Base-by-base conservation (phyloP, 2,888 invertebrate species). In the Ophioninae sp. region DNA sequence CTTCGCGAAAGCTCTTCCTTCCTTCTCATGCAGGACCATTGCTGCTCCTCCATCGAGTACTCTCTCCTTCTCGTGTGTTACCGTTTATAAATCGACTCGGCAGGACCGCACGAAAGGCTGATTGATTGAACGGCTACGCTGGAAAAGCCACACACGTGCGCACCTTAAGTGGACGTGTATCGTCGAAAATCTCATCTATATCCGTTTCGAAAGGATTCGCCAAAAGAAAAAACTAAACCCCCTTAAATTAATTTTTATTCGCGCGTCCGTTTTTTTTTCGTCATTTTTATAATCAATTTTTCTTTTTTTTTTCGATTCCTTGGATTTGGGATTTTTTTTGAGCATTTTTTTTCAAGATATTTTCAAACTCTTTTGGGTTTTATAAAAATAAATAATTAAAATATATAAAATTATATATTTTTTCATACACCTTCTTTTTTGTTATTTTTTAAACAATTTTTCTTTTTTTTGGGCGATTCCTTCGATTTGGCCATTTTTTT, bases 1-100 rank as follows among this genome's bases (percentile, higher is more conserved):
- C 72, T 90, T 89, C 87, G 87, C 88, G 87, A 88, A 91, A 90
- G 89, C 89, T 87, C 89, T 89, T 88, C 86, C 78, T 87, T 85
- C 72, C 50, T 86, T 84, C 83, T 81, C 86, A 78, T 83, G 84
- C 79, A 73, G 85, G 86, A 80, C 86, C 84, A 87, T 85, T 79
- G 68, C 86, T 86, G 88, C 88, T 89, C 87, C 85, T 87, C 86
- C 84, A 87, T 87, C 88, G 86, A 85, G 79, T 81, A 84, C 78
- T 64, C 78, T 70, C 75, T 80, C 77, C 59, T 79, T 73, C 82
- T 76, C 81, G 44, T 70, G n/a, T 74, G 77, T 67, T 70, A 37
- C 75, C 56, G 79, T 83, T 86, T 86, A 83, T 85, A 86, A 85
- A 84, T 85, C 69, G 82, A 73, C 73, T 79, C 76, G 81, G 72